Percentiles rank a stretch among this genome's conserved stretches.
phyloP scores from a whole-genome alignment of 2,888 invertebrate genomes.

The Agelastica alni region DNA sequence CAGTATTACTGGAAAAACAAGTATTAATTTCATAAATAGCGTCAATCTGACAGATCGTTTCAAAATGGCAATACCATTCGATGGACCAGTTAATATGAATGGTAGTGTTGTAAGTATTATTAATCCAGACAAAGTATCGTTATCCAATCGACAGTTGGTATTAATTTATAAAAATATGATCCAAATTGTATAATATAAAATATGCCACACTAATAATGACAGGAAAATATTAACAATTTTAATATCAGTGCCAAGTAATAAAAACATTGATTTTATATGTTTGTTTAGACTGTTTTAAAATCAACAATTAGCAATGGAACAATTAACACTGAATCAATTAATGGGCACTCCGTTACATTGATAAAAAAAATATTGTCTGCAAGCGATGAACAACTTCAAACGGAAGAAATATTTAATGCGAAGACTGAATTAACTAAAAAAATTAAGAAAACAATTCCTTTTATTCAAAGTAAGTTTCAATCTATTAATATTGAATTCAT shows the following conservation, averaged over 20 bases:
- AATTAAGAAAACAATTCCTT: conserved; percentile 34
- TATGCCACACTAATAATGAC: background rate
- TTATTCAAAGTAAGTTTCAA: conserved; percentile 40
- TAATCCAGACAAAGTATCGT: no score
- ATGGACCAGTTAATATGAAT: conserved; percentile 30
- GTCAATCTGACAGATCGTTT: conserved; percentile 40
- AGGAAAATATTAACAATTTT: background rate
- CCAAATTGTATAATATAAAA: background rate
- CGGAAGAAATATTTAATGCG: conserved; percentile 41
- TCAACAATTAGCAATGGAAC: conserved; percentile 39
- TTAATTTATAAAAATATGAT: background rate
- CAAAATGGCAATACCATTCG: conserved; percentile 35
- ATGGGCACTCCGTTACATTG: conserved; percentile 43
- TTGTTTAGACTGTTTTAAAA: conserved; percentile 39
- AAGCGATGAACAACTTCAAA: conserved; percentile 36
- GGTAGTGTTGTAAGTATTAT: conserved; percentile 42
- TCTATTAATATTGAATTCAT: no score
- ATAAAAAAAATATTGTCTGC: conserved; percentile 42
- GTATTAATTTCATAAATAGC: conserved; percentile 41
- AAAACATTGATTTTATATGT: conserved; percentile 4
- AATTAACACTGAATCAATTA: conserved; percentile 46
- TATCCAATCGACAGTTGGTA: no score
- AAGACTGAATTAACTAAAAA: conserved; percentile 39
- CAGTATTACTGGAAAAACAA: conserved; percentile 41
- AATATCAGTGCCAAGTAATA: no score